Base-by-base conservation (phyloP, 1,140 invertebrate genomes). In the Brachionus plicatilis region DNA sequence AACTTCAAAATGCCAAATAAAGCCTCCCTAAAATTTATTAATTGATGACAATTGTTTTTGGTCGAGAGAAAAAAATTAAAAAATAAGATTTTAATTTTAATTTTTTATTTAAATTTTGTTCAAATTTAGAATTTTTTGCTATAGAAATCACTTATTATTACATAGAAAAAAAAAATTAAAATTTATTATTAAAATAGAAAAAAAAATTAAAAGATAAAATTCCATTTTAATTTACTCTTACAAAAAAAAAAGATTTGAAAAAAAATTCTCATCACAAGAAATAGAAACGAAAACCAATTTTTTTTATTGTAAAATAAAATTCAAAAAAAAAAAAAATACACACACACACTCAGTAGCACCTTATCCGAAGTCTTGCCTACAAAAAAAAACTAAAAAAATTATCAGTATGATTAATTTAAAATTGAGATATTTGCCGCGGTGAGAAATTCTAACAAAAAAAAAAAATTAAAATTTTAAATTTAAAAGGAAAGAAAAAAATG, bases 261-360 rank as follows among this genome's bases (percentile, higher is more conserved):
- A 41, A 72, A 72, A 41, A 72, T 72, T 72, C 68, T 72, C 68
- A 72, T 72, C 68, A 72, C 68, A 72, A 72, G 17, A 72, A 72
- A 72, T 9, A 33, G 27, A 72, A 72, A 72, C 68, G 68, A 72
- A 72, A 72, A 72, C 68, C 68, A 72, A 60, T 20, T 20, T 72
- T 20, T 72, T 37, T 11, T 43, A n/a, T 17, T 72, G 20, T 43
- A 43, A 43, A 72, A 72, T 43, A 45, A 72, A 20, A 72, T n/a
- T 43, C 1, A 29, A 12, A 29, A 29, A 72, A 17, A 29, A 12
- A 29, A 29, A 72, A 17, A 43, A 43, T 24, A 24, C 24, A 41
- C 43, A 41, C 33, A 41, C 6, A 41, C 41, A 72, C 68, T 43
- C n/a, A 20, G 68, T 72, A 72, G 68, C 68, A 72, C 68, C 68